phyloP scores from a whole-genome alignment of 2,113 vertebrate species.

The Cephalopholis sonnerati region DNA sequence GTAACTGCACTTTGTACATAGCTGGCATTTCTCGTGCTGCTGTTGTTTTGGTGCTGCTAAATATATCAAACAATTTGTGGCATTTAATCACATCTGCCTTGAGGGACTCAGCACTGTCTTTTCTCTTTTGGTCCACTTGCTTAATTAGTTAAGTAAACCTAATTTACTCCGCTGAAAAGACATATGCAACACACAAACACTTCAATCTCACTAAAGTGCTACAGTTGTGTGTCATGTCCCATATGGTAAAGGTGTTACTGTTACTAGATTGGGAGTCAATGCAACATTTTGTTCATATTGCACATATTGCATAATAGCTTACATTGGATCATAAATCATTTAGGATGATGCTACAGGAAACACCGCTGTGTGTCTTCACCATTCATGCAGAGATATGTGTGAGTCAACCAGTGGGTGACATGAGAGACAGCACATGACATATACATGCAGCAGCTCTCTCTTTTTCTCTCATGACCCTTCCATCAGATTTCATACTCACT shows the following conservation, averaged over 20 bases:
- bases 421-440: background rate
- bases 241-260: background rate
- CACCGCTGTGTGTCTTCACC: background rate
- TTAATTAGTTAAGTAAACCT: conserved; percentile 20
- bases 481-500: conserved; percentile 14
- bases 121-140: conserved; percentile 26
- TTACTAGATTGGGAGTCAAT: background rate
- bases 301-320: background rate
- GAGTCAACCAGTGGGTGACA: conserved; percentile 20
- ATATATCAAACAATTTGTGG: conserved; percentile 17
- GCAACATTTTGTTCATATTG: background rate
- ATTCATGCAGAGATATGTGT: background rate
- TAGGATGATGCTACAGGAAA: background rate
- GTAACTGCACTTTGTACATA: background rate
- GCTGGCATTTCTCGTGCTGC: background rate
- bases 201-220: background rate
- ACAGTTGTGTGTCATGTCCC: background rate
- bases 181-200: background rate
- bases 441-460: background rate
- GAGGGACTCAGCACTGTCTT: background rate
- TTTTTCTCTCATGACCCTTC: background rate
- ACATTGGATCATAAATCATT: conserved; percentile 4
- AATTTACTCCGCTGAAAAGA: background rate
- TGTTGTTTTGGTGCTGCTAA: conserved; percentile 3
- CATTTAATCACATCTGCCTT: conserved; percentile 51